Base-by-base conservation (phyloP, 2,797 vertebrate species). In the Allobates femoralis region DNA sequence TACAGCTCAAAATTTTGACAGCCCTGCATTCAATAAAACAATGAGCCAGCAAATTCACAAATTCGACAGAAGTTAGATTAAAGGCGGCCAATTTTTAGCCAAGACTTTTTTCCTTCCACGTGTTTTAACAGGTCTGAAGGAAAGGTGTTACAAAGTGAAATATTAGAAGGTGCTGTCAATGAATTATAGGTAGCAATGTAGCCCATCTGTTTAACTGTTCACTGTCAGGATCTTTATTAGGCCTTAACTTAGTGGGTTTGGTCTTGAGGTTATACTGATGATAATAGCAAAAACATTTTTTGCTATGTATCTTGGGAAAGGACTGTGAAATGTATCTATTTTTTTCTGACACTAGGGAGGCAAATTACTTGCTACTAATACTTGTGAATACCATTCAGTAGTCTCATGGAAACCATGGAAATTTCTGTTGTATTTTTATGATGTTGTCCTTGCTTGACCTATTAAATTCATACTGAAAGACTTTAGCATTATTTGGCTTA, bases 71-170 rank as follows among this genome's bases (percentile, higher is more conserved):
- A 55, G 19, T n/a, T 71, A 55, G 55, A 82, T 82, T 71, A 56
- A 51, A 53, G 5, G 46, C 2, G 55, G 80, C 64, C 64, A 34
- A 53, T 69, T 82, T 81, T 55, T 56, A 55, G 55, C 69, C 62
- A 28, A 53, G 62, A 16, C 26, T 82, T 82, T 71, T 11, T 55
- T 53, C 64, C 79, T 32, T 67, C 50, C 30, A 82, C 51, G 11
- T 55, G 26, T 67, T 23, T 34, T 34, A 55, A 82, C 64, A 71
- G 41, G 50, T 28, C 46, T 11, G 37, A 34, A 82, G 10, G 56
- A 46, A 67, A 82, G 50, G 46, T 82, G 67, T 71, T 21, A 55
- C 30, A 50, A 81, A 30, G 41, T 67, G 62, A 81, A 81, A 81
- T 53, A 50, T 66, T 50, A 81, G 37, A 30, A 67, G 23, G 79